Conservation (phyloP, 2,113 vertebrate genomes). For the Lanius collurio region DNA sequence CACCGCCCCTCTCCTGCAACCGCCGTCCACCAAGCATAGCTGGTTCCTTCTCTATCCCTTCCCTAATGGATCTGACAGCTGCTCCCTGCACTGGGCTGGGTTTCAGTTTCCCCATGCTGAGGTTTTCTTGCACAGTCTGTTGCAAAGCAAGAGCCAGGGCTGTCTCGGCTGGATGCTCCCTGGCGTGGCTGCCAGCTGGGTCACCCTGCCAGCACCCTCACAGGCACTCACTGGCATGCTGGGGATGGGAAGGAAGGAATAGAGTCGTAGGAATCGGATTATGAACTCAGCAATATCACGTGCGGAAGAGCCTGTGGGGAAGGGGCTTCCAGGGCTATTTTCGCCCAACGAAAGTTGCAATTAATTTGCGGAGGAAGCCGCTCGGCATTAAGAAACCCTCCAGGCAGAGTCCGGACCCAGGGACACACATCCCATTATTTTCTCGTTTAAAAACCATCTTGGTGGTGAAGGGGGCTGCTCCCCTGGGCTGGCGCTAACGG, state of each 20-base stretch:
- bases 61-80: conserved; percentile 33
- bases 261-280: conserved; percentile 13
- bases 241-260: not conserved
- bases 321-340: conserved; percentile 53
- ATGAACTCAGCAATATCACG: conserved; percentile 19
- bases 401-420: conserved; percentile 10
- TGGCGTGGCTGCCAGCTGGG: not conserved
- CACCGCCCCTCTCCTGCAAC: not conserved
- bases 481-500: not conserved
- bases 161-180: not conserved
- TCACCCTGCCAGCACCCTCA: not conserved
- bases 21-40: not conserved
- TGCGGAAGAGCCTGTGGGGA: conserved; percentile 40
- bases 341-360: conserved; percentile 50
- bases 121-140: not conserved
- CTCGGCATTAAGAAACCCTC: conserved; percentile 42
- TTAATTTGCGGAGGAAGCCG: conserved; percentile 64
- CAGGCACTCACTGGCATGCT: not conserved
- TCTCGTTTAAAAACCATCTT: conserved; percentile 58
- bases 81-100: not conserved
- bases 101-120: not conserved
- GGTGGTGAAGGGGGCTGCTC: conserved; percentile 5
- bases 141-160: not conserved
- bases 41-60: not conserved
- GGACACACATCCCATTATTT: conserved; percentile 50